Percentiles rank a stretch among this genome's conserved stretches.
phyloP scores from a whole-genome alignment of 1,140 invertebrate species.

The Zaprionus lachaisei region DNA sequence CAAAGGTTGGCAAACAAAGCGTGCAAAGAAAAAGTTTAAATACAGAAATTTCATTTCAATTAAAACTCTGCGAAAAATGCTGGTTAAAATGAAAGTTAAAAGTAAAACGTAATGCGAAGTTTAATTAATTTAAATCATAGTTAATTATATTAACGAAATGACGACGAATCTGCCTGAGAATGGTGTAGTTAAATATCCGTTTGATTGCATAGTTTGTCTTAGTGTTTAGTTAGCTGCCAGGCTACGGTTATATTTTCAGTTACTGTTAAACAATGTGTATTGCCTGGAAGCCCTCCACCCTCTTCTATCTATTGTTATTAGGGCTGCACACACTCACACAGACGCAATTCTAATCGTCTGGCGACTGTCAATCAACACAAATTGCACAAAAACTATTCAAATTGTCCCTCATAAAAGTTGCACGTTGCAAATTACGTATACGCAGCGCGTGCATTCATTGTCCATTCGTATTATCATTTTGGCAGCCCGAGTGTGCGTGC shows the following conservation, averaged over 20 bases:
- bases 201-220: slow-evolving; percentile 1
- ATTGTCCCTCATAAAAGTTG: slow-evolving; percentile 81
- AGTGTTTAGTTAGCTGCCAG: background rate
- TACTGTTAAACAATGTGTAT: background rate
- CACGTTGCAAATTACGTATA: slow-evolving; percentile 71
- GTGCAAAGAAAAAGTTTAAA: background rate
- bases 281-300: background rate
- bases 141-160: background rate
- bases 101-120: background rate
- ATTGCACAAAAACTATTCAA: slow-evolving; percentile 58
- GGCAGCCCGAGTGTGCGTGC: slow-evolving; percentile 42
- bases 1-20: background rate
- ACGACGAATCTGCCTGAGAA: background rate
- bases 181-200: too few species aligned
- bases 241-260: background rate
- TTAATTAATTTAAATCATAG: background rate
- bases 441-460: slow-evolving; percentile 70
- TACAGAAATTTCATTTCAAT: slow-evolving; percentile 1
- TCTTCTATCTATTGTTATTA: background rate
- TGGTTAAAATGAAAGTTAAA: background rate
- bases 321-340: background rate
- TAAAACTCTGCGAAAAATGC: background rate
- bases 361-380: background rate
- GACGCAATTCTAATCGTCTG: background rate
- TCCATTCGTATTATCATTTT: slow-evolving; percentile 50